A percentile compares a stretch with the other conserved stretches of the same genome.
Evolutionary conservation across 2,113 vertebrate genomes (phyloP).

Genomic region (Sialia sialis): DNA sequence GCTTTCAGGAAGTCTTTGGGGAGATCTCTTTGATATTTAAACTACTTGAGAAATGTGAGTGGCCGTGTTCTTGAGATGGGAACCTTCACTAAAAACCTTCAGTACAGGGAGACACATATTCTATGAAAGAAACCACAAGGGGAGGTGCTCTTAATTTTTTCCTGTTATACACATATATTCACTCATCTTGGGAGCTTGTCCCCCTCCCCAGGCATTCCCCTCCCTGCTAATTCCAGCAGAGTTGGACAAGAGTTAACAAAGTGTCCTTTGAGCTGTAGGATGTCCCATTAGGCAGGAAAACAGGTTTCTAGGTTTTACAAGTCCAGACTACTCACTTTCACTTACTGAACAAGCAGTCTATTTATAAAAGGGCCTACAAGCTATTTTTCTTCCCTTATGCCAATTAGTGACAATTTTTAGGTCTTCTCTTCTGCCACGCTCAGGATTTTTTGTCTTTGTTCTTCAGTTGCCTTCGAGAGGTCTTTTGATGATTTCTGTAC

Average conservation of each 20-base stretch:
- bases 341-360: not conserved
- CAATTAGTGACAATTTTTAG: constrained; percentile 14
- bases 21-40: not conserved
- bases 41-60: not conserved
- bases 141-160: not conserved
- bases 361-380: not conserved
- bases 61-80: accelerated
- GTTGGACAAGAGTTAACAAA: not conserved
- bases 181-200: not conserved
- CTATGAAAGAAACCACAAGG: not conserved
- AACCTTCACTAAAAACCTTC: not conserved
- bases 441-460: not conserved
- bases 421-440: not conserved
- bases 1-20: not conserved
- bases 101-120: not conserved
- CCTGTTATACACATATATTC: not conserved
- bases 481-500: not conserved
- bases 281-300: not conserved
- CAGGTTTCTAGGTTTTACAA: not conserved
- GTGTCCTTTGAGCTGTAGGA: not conserved
- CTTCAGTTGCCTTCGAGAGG: not conserved
- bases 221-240: not conserved
- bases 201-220: not conserved
- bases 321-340: not conserved
- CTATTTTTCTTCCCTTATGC: not conserved